Conservation (phyloP, 2,888 invertebrate species). For the Archips xylosteana region DNA sequence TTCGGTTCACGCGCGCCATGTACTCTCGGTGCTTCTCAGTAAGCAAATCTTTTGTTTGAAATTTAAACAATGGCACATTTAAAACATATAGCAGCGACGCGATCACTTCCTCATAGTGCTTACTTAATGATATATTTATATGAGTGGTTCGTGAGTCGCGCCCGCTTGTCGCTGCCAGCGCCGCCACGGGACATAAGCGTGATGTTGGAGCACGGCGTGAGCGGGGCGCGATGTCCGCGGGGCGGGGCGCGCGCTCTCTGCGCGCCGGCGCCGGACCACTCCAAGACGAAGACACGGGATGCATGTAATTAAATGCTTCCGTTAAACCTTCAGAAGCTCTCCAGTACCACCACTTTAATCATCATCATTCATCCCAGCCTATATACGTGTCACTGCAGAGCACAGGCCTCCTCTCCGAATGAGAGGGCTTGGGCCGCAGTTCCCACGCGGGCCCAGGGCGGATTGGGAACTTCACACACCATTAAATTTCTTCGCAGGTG, state of each 20-base stretch:
- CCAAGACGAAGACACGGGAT: not conserved
- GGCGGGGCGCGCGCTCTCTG: not conserved
- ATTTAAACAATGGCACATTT: constrained; percentile 5
- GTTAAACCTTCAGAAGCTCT: no score
- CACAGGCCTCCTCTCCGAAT: no score
- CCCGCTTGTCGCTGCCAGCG: not conserved
- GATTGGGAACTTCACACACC: no score
- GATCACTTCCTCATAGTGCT: constrained; percentile 9
- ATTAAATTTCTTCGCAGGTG: no score
- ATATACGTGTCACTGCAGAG: no score
- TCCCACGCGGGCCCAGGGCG: no score
- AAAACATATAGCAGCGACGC: not conserved
- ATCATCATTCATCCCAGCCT: no score
- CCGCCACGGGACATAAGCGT: no score
- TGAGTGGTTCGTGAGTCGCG: not conserved
- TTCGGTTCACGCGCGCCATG: not conserved
- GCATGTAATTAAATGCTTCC: not conserved
- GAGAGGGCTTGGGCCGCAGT: no score
- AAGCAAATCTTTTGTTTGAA: constrained; percentile 10
- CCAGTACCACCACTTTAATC: no score
- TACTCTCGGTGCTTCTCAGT: not conserved
- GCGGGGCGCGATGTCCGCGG: not conserved
- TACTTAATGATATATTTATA: not conserved
- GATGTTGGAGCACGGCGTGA: no score
- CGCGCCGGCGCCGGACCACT: not conserved